Conservation (phyloP, 2,113 vertebrate species). For the Chloropsis cyanopogon region DNA sequence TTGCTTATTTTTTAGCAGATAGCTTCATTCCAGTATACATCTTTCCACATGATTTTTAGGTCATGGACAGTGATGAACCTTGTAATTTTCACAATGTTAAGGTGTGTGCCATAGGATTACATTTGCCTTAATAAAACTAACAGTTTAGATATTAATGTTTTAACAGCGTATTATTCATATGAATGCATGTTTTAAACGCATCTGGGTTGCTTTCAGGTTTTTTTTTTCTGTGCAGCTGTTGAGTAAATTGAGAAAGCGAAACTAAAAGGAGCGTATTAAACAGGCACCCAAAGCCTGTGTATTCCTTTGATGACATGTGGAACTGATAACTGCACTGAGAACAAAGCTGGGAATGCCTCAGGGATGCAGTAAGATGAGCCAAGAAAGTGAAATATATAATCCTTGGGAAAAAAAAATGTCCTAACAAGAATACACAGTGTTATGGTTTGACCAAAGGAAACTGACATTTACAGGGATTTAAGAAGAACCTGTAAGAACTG, state of each 20-base stretch:
- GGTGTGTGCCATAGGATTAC: not conserved
- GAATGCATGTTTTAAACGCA: not conserved
- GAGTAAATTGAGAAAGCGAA: not conserved
- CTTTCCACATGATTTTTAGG: not conserved
- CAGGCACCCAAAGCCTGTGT: not conserved
- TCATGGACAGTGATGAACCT: not conserved
- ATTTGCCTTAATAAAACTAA: not conserved
- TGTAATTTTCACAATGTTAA: not conserved
- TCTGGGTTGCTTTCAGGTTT: not conserved
- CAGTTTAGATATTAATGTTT: not conserved
- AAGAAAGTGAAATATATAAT: not conserved
- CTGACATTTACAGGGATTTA: not conserved
- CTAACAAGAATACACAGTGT: not conserved
- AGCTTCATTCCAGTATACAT: not conserved
- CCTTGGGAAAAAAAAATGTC: accelerated
- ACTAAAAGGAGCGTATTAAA: not conserved
- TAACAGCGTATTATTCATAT: not conserved
- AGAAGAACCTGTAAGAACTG: not conserved
- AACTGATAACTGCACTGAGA: not conserved
- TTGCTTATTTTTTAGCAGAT: not conserved
- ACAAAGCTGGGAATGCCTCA: not conserved
- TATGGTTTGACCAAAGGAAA: not conserved
- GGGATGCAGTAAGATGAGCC: not conserved
- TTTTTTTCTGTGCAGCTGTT: not conserved
- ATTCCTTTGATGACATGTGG: not conserved